Evolutionary conservation across 1,140 invertebrate genomes (phyloP).

Genomic region (Maniola jurtina): DNA sequence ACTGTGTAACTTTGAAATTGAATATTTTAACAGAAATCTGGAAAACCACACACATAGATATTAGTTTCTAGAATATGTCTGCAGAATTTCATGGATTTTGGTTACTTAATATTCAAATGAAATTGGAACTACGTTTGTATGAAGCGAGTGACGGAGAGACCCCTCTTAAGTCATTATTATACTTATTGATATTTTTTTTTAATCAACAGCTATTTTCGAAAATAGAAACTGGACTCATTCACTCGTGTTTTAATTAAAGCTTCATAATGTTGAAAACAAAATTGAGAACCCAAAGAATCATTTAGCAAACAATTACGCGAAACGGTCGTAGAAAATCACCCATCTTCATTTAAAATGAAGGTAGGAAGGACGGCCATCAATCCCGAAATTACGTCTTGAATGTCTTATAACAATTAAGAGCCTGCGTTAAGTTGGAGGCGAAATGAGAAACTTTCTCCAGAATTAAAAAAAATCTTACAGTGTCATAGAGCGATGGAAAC

Average conservation of each 20-base stretch:
- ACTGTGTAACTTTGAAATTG: too few species aligned
- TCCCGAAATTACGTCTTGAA: conserved; percentile 19
- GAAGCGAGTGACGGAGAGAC: too few species aligned
- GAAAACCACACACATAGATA: too few species aligned
- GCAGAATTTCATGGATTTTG: too few species aligned
- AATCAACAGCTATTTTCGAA: neutral
- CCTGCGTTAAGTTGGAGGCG: neutral
- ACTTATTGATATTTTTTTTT: too few species aligned
- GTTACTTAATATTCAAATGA: too few species aligned
- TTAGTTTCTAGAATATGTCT: too few species aligned
- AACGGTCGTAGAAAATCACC: conserved; percentile 15
- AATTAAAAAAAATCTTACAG: neutral
- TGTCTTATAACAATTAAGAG: conserved; percentile 24
- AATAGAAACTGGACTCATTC: neutral
- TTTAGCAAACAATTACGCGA: conserved; percentile 15
- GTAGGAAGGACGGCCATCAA: conserved; percentile 19
- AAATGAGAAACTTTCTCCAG: conserved; percentile 8
- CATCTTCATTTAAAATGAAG: conserved; percentile 23
- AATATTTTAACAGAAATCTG: too few species aligned
- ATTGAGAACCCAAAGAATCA: conserved; percentile 11
- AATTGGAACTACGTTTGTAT: too few species aligned
- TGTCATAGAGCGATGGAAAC: too few species aligned
- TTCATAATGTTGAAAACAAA: conserved; percentile 16
- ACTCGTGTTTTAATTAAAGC: conserved; percentile 12
- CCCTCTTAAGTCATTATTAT: too few species aligned